phyloP scores from a whole-genome alignment of 2,113 vertebrate genomes.

The Bubo scandiacus region DNA sequence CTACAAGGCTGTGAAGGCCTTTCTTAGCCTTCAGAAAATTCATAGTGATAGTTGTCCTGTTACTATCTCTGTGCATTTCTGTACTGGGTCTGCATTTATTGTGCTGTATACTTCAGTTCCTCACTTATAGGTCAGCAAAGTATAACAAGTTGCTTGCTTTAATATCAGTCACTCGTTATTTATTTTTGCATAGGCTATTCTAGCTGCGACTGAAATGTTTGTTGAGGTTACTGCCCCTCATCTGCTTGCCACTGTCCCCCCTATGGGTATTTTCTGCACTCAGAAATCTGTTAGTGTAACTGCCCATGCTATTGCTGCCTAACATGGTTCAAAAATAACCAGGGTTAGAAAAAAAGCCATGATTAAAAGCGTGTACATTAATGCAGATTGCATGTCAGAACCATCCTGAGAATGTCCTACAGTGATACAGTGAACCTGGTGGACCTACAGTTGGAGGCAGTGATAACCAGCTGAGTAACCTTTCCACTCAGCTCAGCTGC shows the following conservation, averaged over 20 bases:
- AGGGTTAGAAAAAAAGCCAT: not conserved
- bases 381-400: not conserved
- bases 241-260: not conserved
- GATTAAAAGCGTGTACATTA: not conserved
- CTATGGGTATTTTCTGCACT: not conserved
- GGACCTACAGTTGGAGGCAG: not conserved
- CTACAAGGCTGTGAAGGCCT: not conserved
- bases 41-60: not conserved
- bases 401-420: not conserved
- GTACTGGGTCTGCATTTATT: not conserved
- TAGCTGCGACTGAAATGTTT: not conserved
- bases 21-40: not conserved
- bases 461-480: not conserved
- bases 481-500: not conserved
- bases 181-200: not conserved
- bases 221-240: not conserved
- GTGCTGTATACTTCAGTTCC: not conserved
- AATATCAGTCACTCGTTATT: not conserved
- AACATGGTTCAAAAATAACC: not conserved
- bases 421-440: not conserved
- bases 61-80: not conserved
- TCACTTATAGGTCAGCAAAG: not conserved
- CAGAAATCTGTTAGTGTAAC: not conserved
- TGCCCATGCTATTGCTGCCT: not conserved
- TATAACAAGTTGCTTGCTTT: not conserved